These are phyloP conservation scores for Sorex maritimensis DNA, from an alignment of 2,797 vertebrate species.

Conservation along the genomic window DNA sequence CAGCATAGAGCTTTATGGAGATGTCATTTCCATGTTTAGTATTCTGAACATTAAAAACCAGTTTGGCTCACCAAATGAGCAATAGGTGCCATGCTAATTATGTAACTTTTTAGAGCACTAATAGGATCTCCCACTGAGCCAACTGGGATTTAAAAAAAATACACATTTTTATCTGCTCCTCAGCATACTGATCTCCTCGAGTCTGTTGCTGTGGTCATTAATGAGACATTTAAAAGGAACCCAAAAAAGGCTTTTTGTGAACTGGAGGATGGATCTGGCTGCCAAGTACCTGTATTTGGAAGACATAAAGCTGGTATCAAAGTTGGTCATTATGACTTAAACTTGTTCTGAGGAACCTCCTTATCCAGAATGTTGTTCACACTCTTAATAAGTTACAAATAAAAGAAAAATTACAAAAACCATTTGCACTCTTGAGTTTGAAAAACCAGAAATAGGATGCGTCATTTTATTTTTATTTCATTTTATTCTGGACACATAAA, in stretches of 20 bases:
- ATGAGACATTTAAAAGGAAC: conserved; percentile 81
- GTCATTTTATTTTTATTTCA: neutral
- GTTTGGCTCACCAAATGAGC: conserved; percentile 73
- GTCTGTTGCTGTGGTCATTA: conserved; percentile 74
- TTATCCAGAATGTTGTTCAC: conserved; percentile 41
- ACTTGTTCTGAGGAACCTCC: conserved; percentile 17
- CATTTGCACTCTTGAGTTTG: conserved; percentile 34
- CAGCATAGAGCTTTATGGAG: conserved; percentile 24
- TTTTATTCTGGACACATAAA: conserved; percentile 18
- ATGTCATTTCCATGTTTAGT: conserved; percentile 72
- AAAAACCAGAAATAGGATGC: conserved; percentile 29
- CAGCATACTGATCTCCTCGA: conserved; percentile 76
- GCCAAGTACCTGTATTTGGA: conserved; percentile 56
- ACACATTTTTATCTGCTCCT: conserved; percentile 69
- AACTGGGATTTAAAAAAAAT: conserved; percentile 59
- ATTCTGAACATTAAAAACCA: conserved; percentile 79
- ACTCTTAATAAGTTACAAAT: conserved; percentile 57
- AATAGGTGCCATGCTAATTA: conserved; percentile 70
- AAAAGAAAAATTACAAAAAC: conserved; percentile 21
- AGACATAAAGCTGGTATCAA: conserved; percentile 46
- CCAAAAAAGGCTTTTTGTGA: conserved; percentile 53
- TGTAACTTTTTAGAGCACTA: conserved; percentile 73
- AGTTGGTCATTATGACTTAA: conserved; percentile 36
- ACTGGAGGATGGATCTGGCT: conserved; percentile 33
- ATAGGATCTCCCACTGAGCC: conserved; percentile 76